Evolutionary conservation across 2,797 vertebrate genomes (phyloP), one percentile per base, ranked within the genome.

Genomic region (Otolemur crassicaudatus): DNA sequence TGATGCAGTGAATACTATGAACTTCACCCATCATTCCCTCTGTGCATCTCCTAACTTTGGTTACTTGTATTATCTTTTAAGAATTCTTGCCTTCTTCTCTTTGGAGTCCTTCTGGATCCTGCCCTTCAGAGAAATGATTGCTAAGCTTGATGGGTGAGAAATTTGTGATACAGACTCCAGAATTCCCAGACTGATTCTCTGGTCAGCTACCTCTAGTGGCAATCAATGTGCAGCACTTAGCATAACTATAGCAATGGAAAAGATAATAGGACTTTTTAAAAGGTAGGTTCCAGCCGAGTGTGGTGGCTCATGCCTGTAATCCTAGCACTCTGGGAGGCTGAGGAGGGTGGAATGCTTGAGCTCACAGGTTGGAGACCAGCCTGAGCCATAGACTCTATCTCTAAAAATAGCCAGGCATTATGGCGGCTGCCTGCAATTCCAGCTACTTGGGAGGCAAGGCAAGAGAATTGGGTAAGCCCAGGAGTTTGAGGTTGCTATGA

Each of bases 41-140:
- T 19, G 9, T 58, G 34, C 34, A 94, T 93, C 90, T 87, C 40
- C 83, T 72, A 82, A 82, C 17, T 65, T 37, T 37, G 40, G 34
- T 90, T 94, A 61, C n/a, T 16, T 65, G 19, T 37, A 69, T 61
- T 72, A 73, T 61, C 56, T 69, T 61, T 23, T 46, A 80, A 88
- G 37, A 73, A 72, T 49, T 87, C 13, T 56, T 60, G 12, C 77
- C 77, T 93, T 87, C 76, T 61, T 77, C 58, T 49, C 73, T 76
- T 87, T 86, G 46, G 69, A 75, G 86, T 58, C 75, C 94, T 58
- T 34, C 53, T 72, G 46, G 56, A 91, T 90, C 43, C 46, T 86
- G 61, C 23, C 56, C 72, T 82, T 83, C 79, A 43, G 69, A 86
- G 83, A 93, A 58, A 91, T 70, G 58, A 82, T 3, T 67, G 53